Conservation (phyloP, 2,888 invertebrate species). For the Ptilodon capucinus region DNA sequence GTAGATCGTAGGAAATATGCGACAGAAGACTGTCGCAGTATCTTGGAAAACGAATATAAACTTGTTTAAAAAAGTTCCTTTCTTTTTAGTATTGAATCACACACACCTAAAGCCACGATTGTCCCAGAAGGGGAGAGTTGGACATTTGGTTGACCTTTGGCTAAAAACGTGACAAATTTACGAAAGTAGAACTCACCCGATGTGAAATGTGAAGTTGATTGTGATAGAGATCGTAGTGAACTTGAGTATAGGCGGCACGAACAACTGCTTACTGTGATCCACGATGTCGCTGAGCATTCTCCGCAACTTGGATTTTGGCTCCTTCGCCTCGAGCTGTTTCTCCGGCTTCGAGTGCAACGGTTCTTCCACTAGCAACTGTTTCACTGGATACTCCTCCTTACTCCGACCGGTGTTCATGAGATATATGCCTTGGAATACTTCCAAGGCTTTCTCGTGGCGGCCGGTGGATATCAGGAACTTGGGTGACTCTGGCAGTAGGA, state of each 20-base stretch:
- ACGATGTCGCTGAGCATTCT: constrained; percentile 89
- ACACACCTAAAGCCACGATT: too few species aligned
- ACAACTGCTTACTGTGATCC: constrained; percentile 91
- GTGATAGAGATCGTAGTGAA: constrained; percentile 93
- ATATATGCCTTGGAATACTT: constrained; percentile 91
- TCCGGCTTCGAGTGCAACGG: constrained; percentile 73
- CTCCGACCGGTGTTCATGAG: constrained; percentile 90
- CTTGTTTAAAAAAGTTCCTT: too few species aligned
- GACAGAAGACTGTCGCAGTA: too few species aligned
- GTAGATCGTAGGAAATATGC: too few species aligned
- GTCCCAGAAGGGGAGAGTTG: too few species aligned
- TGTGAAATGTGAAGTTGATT: constrained; percentile 96
- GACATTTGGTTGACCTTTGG: too few species aligned
- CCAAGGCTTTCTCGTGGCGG: constrained; percentile 90
- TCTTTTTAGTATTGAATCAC: too few species aligned
- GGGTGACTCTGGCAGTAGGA: constrained; percentile 94
- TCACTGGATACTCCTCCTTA: constrained; percentile 89
- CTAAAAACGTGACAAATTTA: too few species aligned
- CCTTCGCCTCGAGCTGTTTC: constrained; percentile 83
- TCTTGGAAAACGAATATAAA: too few species aligned
- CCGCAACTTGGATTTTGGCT: constrained; percentile 85
- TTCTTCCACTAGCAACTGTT: constrained; percentile 85
- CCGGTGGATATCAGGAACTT: constrained; percentile 93
- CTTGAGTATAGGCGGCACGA: constrained; percentile 90
- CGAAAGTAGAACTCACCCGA: constrained; percentile 90